Base-by-base conservation (phyloP, 2,797 vertebrate genomes). In the Carduelis carduelis region DNA sequence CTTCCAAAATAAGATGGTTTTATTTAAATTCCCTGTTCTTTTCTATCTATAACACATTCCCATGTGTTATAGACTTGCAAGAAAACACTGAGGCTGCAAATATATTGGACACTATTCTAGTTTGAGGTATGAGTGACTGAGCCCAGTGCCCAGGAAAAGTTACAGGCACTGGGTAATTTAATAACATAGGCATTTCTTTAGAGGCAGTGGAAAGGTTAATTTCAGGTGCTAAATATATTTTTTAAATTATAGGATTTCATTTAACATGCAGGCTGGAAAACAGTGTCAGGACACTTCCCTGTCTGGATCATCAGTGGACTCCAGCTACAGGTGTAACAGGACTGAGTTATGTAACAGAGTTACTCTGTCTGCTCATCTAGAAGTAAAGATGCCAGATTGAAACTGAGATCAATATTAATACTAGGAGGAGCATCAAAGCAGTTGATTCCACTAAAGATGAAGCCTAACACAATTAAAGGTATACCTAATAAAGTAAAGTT, bases 211-310 rank as follows among this genome's bases (percentile, higher is more conserved):
- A 85, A 83, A 74, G 3, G 4, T 49, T 68, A n/a, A 39, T 80
- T 84, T 83, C 34, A 87, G 49, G 27, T 41, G 15, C 12, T 83
- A 57, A 16, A 3, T 63, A 1, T 46, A 30, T 27, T 50, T 79
- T 79, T 94, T 68, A 23, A 68, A 64, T 65, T 69, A 13, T 11
- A 43, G 8, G 3, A 34, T 80, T 90, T 28, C 23, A 24, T 63
- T 68, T 87, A 65, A 43, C 0, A 0, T 20, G 6, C 8, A 34
- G 6, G 0, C n/a, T 68, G 30, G 30, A 76, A 86, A 66, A 46
- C 1, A 20, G 2, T 52, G 8, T 49, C n/a, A 61, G 63, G 35
- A 72, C 8, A 21, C 2, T 55, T 52, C 4, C 8, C 14, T 85
- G 9, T 30, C 60, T 74, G 76, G 20, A 24, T 76, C 43, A 47